Evolutionary conservation across 37 sponge, comb jelly and placozoan genomes (phyloP).

Genomic region (Beroe ovata): DNA sequence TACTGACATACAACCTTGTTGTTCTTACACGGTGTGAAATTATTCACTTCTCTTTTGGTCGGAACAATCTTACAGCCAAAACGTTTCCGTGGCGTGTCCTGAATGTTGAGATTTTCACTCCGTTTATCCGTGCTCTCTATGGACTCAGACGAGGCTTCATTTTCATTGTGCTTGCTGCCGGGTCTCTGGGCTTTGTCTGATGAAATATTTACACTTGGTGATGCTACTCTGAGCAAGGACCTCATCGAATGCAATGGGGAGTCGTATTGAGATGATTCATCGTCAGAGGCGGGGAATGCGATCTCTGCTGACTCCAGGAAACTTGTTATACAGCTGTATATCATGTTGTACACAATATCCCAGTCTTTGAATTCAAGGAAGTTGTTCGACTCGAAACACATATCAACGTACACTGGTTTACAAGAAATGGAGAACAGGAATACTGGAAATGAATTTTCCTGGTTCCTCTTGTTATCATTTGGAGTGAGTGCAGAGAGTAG

Average conservation of each 20-base stretch:
- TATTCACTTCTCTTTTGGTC: neutral
- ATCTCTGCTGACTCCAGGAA: conserved; percentile 27
- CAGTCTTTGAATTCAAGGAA: conserved; percentile 32
- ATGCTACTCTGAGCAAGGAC: conserved; percentile 44
- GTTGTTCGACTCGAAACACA: conserved; percentile 54
- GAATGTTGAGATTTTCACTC: neutral
- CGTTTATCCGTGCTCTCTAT: neutral
- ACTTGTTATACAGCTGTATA: neutral
- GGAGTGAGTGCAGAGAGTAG: neutral
- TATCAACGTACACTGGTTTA: conserved; percentile 41
- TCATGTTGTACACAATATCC: neutral
- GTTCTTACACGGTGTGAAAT: neutral
- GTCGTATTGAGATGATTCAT: neutral
- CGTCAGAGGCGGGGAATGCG: neutral
- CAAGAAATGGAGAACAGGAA: conserved; percentile 29
- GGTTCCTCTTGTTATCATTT: conserved; percentile 47
- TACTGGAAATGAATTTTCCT: conserved; percentile 50
- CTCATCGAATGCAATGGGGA: neutral
- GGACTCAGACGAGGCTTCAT: neutral
- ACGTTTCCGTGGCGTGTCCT: neutral
- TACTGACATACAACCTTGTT: too few species aligned
- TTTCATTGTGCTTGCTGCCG: neutral
- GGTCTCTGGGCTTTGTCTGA: conserved; percentile 22
- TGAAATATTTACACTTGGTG: neutral
- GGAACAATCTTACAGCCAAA: neutral